Evolutionary conservation across 2,888 invertebrate genomes (phyloP).

Genomic region (Mythimna loreyi): DNA sequence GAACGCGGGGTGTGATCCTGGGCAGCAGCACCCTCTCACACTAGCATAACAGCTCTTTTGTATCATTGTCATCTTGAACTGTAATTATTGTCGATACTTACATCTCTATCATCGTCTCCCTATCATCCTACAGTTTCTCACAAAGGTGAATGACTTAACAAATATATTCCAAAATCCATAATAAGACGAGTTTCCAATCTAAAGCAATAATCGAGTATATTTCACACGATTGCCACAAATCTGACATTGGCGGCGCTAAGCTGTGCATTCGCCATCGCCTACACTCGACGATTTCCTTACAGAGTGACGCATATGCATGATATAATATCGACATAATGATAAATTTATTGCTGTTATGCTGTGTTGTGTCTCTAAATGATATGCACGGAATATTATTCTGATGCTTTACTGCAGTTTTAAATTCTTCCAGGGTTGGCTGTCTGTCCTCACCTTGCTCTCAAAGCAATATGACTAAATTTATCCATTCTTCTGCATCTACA

Average conservation of each 20-base stretch:
- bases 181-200: constrained; percentile 30
- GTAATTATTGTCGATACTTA: no score
- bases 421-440: background rate
- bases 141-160: constrained; percentile 3
- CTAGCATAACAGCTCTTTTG: no score
- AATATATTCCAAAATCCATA: background rate
- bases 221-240: constrained; percentile 25
- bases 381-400: background rate
- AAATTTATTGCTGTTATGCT: constrained; percentile 34
- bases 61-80: no score
- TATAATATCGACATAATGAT: constrained; percentile 48
- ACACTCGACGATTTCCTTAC: constrained; percentile 47
- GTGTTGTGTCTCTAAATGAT: constrained; percentile 6
- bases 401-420: background rate
- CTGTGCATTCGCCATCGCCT: constrained; percentile 54
- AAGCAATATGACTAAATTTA: no score
- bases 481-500: background rate
- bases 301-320: constrained; percentile 46
- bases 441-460: no score
- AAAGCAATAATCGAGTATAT: constrained; percentile 37
- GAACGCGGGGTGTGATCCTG: no score
- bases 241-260: constrained; percentile 53
- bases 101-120: background rate
- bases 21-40: no score
- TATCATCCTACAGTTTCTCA: background rate